A percentile compares a stretch with the other conserved stretches of the same genome.
phyloP scores from a whole-genome alignment of 2,888 invertebrate species.

The Drosophila maculinotata region DNA sequence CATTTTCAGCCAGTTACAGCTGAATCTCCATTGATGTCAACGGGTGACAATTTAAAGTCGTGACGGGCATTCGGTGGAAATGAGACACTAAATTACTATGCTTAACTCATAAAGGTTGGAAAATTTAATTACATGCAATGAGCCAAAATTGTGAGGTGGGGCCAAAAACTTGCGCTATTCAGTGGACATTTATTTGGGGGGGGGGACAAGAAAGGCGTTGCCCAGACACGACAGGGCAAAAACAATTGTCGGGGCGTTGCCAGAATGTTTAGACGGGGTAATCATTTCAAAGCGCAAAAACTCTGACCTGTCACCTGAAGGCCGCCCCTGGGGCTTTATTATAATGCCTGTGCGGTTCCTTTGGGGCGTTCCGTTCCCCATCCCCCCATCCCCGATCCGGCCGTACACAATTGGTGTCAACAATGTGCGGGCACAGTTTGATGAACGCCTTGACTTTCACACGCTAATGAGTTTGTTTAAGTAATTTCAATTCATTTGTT shows the following conservation, averaged over 20 bases:
- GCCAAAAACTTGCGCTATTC: conserved; percentile 18
- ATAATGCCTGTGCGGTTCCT: conserved; percentile 21
- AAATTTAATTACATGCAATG: conserved; percentile 74
- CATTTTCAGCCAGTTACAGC: conserved; percentile 2
- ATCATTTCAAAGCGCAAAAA: conserved; percentile 47
- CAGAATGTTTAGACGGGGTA: conserved; percentile 45
- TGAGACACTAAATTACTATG: conserved; percentile 66
- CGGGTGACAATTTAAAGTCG: conserved; percentile 66
- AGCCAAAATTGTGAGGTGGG: background rate
- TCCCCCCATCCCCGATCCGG: background rate
- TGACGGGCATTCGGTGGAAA: conserved; percentile 4
- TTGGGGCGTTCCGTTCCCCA: conserved; percentile 1
- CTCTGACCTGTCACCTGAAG: conserved; percentile 26
- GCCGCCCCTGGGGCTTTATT: conserved; percentile 38
- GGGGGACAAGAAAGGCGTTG: conserved; percentile 22
- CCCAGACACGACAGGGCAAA: conserved; percentile 28
- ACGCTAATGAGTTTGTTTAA: conserved; percentile 80
- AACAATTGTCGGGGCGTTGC: conserved; percentile 57
- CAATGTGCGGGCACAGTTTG: conserved; percentile 58
- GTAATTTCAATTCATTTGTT: conserved; percentile 80
- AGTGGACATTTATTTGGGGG: conserved; percentile 22
- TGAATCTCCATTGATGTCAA: conserved; percentile 31
- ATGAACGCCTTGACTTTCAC: conserved; percentile 66
- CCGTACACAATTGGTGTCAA: conserved; percentile 67
- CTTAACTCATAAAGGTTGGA: conserved; percentile 74